phyloP scores from a whole-genome alignment of 2,113 vertebrate species.

The Euleptes europaea region DNA sequence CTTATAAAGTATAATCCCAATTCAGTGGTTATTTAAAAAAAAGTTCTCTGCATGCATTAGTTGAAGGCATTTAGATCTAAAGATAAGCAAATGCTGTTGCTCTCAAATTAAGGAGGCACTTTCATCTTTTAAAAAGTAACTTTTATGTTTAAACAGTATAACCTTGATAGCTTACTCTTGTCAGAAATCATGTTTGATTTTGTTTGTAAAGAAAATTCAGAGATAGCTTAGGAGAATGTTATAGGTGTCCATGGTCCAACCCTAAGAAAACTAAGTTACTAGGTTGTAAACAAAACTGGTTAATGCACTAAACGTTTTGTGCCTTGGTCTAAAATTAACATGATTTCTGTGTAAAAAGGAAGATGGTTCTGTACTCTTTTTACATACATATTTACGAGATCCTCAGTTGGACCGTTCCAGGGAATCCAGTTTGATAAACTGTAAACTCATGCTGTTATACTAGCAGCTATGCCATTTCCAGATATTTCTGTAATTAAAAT shows the following conservation, averaged over 20 bases:
- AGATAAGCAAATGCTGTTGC: constrained; percentile 59
- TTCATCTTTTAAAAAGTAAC: constrained; percentile 69
- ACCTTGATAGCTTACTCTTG: constrained; percentile 58
- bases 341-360: constrained; percentile 70
- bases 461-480: constrained; percentile 63
- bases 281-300: constrained; percentile 74
- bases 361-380: constrained; percentile 63
- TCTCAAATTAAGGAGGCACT: constrained; percentile 71
- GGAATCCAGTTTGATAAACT: constrained; percentile 52
- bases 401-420: constrained; percentile 57
- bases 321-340: constrained; percentile 83
- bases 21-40: not conserved
- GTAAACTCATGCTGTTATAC: constrained; percentile 57
- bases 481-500: constrained; percentile 78
- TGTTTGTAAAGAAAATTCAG: constrained; percentile 65
- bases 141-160: constrained; percentile 62
- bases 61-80: constrained; percentile 59
- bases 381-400: constrained; percentile 60
- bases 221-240: constrained; percentile 61
- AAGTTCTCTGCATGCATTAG: constrained; percentile 61
- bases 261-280: constrained; percentile 63
- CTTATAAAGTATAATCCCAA: not conserved
- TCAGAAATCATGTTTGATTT: constrained; percentile 70
- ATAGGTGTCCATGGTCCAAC: constrained; percentile 74
- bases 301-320: constrained; percentile 84